Percentiles rank a stretch among this genome's conserved stretches.
phyloP scores from a whole-genome alignment of 53 echinoderm and acorn worm genomes.

The Mesocentrotus franciscanus region DNA sequence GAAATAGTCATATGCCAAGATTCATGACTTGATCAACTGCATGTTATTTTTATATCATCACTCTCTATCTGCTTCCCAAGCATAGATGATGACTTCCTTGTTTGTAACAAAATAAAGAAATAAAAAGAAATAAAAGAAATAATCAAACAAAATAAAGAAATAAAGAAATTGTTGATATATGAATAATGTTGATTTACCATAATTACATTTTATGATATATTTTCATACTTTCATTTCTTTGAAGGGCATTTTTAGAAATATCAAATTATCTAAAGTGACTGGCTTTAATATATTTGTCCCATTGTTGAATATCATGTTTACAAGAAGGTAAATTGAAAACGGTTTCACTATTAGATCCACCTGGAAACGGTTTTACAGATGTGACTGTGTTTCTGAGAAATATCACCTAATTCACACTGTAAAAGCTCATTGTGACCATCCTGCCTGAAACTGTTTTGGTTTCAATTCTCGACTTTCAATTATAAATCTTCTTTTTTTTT shows the following conservation, averaged over 20 bases:
- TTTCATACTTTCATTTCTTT: background rate
- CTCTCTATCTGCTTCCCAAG: background rate
- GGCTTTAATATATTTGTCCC: background rate
- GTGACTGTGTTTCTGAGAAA: background rate
- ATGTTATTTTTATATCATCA: background rate
- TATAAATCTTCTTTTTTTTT: too few species aligned
- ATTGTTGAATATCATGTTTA: background rate
- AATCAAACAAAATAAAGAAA: too few species aligned
- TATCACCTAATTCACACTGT: too few species aligned
- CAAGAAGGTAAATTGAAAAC: background rate
- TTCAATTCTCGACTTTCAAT: too few species aligned
- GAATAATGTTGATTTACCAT: background rate
- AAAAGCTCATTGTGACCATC: too few species aligned
- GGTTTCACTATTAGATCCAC: background rate
- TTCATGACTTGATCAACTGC: background rate
- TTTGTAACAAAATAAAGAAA: background rate
- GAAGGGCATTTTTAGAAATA: background rate
- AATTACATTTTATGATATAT: background rate
- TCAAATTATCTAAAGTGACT: background rate
- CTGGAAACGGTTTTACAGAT: background rate
- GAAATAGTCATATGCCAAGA: background rate
- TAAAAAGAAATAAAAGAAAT: too few species aligned
- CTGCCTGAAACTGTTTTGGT: too few species aligned
- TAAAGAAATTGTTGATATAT: background rate
- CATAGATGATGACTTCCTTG: background rate